Conservation (phyloP, 1,140 invertebrate genomes). For the Drosophila kepulauana region DNA sequence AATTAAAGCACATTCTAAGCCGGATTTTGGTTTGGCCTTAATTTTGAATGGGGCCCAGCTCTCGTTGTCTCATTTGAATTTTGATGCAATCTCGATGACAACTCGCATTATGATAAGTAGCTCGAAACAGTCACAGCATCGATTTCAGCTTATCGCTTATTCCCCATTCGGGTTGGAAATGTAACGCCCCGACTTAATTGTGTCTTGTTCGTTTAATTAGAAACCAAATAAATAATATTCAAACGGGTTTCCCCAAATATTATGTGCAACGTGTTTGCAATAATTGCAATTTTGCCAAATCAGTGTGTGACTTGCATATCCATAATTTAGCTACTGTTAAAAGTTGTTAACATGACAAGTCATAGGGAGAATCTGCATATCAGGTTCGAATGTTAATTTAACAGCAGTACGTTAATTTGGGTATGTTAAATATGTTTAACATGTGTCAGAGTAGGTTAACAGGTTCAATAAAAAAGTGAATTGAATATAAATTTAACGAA, state of each 20-base stretch:
- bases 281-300: neutral
- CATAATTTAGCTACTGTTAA: constrained; percentile 16
- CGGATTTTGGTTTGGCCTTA: neutral
- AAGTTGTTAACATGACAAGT: constrained; percentile 13
- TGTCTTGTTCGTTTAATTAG: constrained; percentile 7
- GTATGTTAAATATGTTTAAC: too few species aligned
- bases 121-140: neutral
- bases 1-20: constrained; percentile 5
- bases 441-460: neutral
- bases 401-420: too few species aligned
- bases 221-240: neutral
- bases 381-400: too few species aligned
- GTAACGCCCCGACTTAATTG: constrained; percentile 6
- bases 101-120: constrained; percentile 15
- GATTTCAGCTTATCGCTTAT: neutral
- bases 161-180: neutral
- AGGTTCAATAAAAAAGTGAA: neutral
- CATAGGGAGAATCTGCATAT: too few species aligned
- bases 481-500: too few species aligned
- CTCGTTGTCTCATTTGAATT: constrained; percentile 5
- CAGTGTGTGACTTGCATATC: constrained; percentile 12
- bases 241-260: constrained; percentile 8
- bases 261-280: neutral
- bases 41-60: neutral
- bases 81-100: constrained; percentile 13